A percentile compares a stretch with the other conserved stretches of the same genome.
Evolutionary conservation across 2,113 vertebrate genomes (phyloP).

Genomic region (Dasypus novemcinctus): DNA sequence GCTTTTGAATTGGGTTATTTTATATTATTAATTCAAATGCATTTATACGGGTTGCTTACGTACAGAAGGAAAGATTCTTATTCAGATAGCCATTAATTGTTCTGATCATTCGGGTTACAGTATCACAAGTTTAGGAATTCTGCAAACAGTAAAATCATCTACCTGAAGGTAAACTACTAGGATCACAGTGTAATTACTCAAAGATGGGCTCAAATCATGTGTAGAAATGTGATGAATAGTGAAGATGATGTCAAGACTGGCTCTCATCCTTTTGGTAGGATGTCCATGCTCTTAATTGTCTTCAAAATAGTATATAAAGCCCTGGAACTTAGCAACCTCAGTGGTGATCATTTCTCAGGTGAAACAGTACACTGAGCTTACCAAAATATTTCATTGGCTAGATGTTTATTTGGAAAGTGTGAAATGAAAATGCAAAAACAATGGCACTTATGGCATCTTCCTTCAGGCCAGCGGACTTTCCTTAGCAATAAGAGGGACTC

Average conservation of each 20-base stretch:
- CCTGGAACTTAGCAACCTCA: not conserved
- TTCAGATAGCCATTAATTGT: not conserved
- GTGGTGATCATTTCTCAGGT: not conserved
- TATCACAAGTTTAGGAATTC: not conserved
- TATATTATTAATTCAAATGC: slow-evolving; percentile 27
- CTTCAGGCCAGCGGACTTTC: not conserved
- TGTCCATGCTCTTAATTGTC: not conserved
- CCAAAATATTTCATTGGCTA: not conserved
- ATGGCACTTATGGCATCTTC: not conserved
- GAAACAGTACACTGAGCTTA: not conserved
- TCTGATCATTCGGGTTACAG: not conserved
- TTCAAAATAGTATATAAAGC: not conserved
- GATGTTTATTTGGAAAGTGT: not conserved
- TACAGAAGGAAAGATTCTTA: not conserved
- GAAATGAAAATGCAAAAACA: not conserved
- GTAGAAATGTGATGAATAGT: not conserved
- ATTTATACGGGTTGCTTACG: not conserved
- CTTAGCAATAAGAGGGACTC: not conserved
- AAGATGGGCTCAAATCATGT: not conserved
- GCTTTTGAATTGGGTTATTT: slow-evolving; percentile 32
- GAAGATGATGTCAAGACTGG: not conserved
- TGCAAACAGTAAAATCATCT: not conserved
- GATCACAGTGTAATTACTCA: not conserved
- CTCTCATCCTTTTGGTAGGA: not conserved
- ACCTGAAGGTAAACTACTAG: not conserved